Evolutionary conservation across 2,797 vertebrate genomes (phyloP).

Genomic region (Leuciscus waleckii): DNA sequence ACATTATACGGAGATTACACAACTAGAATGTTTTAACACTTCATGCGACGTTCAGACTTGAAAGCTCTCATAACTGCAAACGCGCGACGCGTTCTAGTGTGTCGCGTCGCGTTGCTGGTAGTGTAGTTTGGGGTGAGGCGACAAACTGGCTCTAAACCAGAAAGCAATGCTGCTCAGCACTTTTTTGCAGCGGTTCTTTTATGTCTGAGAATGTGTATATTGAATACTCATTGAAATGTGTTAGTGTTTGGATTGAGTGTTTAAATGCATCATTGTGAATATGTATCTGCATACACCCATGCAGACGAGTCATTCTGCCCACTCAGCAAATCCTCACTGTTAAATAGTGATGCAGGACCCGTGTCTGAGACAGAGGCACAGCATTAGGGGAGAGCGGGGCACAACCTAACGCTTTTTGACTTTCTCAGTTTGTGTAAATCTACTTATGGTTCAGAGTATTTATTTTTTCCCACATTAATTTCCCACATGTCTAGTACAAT

Average conservation of each 20-base stretch:
- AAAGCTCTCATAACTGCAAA: neutral
- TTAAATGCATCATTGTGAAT: neutral
- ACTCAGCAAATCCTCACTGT: constrained; percentile 22
- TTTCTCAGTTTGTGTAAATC: too few relatives aligned
- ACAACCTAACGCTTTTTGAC: too few relatives aligned
- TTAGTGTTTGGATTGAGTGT: neutral
- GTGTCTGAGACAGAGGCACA: neutral
- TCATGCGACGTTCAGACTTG: neutral
- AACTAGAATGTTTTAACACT: neutral
- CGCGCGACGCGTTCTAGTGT: neutral
- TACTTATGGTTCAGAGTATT: too few relatives aligned
- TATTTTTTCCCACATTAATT: too few relatives aligned
- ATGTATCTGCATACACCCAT: constrained; percentile 27
- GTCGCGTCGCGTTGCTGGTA: constrained; percentile 10
- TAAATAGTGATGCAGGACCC: neutral
- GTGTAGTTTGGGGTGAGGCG: neutral
- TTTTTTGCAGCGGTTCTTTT: neutral
- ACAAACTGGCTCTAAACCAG: neutral
- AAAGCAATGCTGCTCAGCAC: neutral
- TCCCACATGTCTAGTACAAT: too few relatives aligned
- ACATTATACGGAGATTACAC: neutral
- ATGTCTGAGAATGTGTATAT: neutral
- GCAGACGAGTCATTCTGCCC: constrained; percentile 9
- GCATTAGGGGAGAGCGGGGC: too few relatives aligned
- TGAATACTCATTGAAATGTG: neutral